Base-by-base conservation (phyloP, 2,888 invertebrate species). In the Thelaira solivaga region DNA sequence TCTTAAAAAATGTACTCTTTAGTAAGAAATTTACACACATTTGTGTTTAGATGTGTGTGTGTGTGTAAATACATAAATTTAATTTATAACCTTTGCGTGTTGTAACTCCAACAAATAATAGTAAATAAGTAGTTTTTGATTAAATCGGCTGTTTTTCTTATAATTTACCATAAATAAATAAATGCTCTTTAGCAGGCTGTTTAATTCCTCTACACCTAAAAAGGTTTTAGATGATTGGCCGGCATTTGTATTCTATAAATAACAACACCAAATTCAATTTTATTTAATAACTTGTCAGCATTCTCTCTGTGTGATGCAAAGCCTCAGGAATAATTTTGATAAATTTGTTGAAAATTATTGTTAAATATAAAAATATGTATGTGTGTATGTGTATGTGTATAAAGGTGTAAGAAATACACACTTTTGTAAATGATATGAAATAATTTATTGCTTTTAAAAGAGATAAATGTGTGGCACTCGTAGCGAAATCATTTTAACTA, bases 71-170 rank as follows among this genome's bases (percentile, higher is more conserved):
- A 4, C n/a, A 26, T 24, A 34, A 59, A 71, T 24, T 65, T 71
- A 71, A 71, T 67, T 76, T 76, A 69, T 69, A 57, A 64, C 34
- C 49, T 69, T 59, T 69, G 64, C 69, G 45, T 69, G 64, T 43
- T 10, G 31, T 20, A 39, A 45, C 36, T 57, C 26, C 18, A 29
- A 26, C 24, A 11, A 34, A 18, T 18, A 29, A n/a, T 39, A 64
- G 1, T 13, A 24, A 11, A 26, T 39, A 26, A 26, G 43, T 41
- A 69, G 39, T 39, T 11, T 41, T 34, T 39, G 47, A 51, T 69
- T 69, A 39, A 20, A 29, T 53, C 31, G 1, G 8, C 0, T 16
- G 22, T 3, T 47, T 13, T 53, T 43, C 16, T 13, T 18, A 24
- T 20, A 8, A 20, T 36, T 16, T 36, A 36, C 8, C 22, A 6